A percentile compares a stretch with the other conserved stretches of the same genome.
These are phyloP conservation scores for Hippocampus guttulatus DNA, from an alignment of 2,113 vertebrate genomes.

Conservation along the genomic window DNA sequence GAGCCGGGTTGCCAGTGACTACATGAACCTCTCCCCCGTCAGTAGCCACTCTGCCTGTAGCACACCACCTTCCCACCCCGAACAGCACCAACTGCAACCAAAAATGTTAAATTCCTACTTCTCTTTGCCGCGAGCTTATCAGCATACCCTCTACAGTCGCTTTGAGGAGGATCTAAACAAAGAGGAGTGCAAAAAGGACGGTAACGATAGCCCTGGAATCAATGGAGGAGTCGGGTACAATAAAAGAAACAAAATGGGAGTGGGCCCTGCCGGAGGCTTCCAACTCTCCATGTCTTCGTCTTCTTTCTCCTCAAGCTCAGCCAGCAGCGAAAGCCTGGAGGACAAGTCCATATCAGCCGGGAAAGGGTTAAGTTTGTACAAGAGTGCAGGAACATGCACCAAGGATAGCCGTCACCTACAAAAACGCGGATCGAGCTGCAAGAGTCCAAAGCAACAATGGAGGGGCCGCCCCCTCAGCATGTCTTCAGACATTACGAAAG, in stretches of 20 bases:
- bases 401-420: conserved; percentile 66
- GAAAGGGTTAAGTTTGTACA: conserved; percentile 57
- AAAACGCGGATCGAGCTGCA: conserved; percentile 58
- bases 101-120: conserved; percentile 74
- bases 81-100: conserved; percentile 66
- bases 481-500: conserved; percentile 69
- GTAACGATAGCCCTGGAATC: conserved; percentile 40
- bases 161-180: conserved; percentile 71
- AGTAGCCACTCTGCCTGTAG: conserved; percentile 70
- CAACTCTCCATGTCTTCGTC: conserved; percentile 76
- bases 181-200: conserved; percentile 58
- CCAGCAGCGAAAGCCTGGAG: conserved; percentile 81
- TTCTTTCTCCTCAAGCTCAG: conserved; percentile 78
- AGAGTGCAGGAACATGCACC: conserved; percentile 52
- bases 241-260: conserved; percentile 64
- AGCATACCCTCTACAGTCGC: conserved; percentile 66
- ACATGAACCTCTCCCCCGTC: conserved; percentile 79
- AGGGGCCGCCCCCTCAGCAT: conserved; percentile 63
- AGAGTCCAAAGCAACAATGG: conserved; percentile 65
- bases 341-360: conserved; percentile 67
- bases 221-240: conserved; percentile 56
- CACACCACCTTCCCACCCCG: conserved; percentile 68
- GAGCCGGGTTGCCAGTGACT: conserved; percentile 67
- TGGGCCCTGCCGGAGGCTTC: conserved; percentile 48
- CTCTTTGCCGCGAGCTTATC: conserved; percentile 73